phyloP scores from a whole-genome alignment of 2,797 vertebrate species.

The Etheostoma perlongum region DNA sequence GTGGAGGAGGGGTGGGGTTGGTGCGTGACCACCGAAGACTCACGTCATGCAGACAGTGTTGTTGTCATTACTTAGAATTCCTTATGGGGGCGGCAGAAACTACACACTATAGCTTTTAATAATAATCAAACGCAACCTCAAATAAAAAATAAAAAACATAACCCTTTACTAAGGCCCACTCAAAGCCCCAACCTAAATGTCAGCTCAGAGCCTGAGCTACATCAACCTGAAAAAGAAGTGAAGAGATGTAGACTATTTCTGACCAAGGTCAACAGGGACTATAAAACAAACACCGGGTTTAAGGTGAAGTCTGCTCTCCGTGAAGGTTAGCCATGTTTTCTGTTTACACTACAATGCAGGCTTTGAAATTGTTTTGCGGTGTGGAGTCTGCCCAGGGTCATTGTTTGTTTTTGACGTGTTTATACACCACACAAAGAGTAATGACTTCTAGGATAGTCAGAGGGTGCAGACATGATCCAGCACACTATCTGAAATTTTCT shows the following conservation, averaged over 20 bases:
- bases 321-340: slow-evolving; percentile 82
- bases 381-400: slow-evolving; percentile 73
- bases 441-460: slow-evolving; percentile 74
- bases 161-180: not conserved
- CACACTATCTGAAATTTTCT: slow-evolving; percentile 38
- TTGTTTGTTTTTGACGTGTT: slow-evolving; percentile 85
- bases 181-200: slow-evolving; percentile 27
- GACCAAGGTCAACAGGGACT: slow-evolving; percentile 66
- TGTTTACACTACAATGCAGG: slow-evolving; percentile 82
- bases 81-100: no score
- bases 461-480: slow-evolving; percentile 49
- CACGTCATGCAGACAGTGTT: no score
- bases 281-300: slow-evolving; percentile 65
- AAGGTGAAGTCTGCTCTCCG: slow-evolving; percentile 71
- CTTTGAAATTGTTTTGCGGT: slow-evolving; percentile 81
- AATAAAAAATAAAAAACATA: not conserved
- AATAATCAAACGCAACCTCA: not conserved
- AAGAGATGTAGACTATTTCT: slow-evolving; percentile 49
- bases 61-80: no score
- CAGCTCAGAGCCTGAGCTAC: slow-evolving; percentile 29
- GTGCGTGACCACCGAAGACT: no score
- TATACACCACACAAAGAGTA: slow-evolving; percentile 83
- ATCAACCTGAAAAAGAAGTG: slow-evolving; percentile 31
- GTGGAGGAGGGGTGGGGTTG: no score
- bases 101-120: no score